Conservation (phyloP, 2,113 vertebrate genomes). For the Channa argus region DNA sequence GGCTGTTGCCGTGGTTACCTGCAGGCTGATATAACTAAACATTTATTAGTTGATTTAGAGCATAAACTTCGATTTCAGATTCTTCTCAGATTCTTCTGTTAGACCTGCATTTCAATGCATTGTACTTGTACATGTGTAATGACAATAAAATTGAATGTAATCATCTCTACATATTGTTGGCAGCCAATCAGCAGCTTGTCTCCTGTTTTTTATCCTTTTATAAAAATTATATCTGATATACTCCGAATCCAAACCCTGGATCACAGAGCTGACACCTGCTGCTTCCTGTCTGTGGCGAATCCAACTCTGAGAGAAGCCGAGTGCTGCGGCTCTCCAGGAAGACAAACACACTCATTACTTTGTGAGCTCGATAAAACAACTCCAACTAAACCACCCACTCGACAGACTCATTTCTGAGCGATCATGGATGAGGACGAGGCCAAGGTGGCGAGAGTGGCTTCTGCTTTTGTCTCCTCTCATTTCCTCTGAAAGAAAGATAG, state of each 20-base stretch:
- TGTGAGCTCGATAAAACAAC: conserved; percentile 41
- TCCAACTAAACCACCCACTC: conserved; percentile 34
- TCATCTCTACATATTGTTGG: no score
- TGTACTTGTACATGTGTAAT: no score
- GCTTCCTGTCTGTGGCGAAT: conserved; percentile 13
- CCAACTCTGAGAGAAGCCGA: background rate
- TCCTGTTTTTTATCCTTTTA: background rate
- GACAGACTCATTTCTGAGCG: conserved; percentile 55
- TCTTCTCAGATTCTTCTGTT: no score
- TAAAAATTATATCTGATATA: background rate
- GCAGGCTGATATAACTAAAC: no score
- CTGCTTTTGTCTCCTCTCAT: conserved; percentile 71
- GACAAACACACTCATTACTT: conserved; percentile 59
- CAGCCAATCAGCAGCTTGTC: conserved; percentile 9
- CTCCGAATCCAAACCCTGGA: background rate
- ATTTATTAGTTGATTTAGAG: no score
- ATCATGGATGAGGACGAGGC: conserved; percentile 2
- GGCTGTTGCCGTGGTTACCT: background rate
- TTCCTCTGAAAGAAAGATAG: conserved; percentile 44
- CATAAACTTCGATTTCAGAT: no score
- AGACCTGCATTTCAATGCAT: no score
- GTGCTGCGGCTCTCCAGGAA: conserved; percentile 27
- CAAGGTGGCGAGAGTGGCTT: conserved; percentile 29
- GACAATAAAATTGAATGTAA: no score
- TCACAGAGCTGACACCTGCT: conserved; percentile 20